Base-by-base conservation (phyloP, 1,140 invertebrate genomes). In the Stenopsyche tienmushanensis region DNA sequence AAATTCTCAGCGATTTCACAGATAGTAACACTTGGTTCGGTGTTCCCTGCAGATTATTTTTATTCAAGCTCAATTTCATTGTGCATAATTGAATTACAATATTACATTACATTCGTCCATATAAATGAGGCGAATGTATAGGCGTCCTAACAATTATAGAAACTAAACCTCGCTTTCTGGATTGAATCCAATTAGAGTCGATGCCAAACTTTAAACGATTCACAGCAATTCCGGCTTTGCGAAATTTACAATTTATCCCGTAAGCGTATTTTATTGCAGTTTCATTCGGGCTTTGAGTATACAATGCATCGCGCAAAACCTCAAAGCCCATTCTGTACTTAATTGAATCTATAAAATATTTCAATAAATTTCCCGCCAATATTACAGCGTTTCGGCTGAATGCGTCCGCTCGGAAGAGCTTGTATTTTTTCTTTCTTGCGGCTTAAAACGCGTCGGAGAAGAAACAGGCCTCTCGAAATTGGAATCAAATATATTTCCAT, bases 141-240 rank as follows among this genome's bases (percentile, higher is more conserved):
- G 34, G 34, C 34, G 44, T 47, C 8, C 5, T 15, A 18, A 7
- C 10, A 25, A 41, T 20, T 21, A 5, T 18, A 42, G 42, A 7
- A 20, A 47, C 44, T 13, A 7, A 20, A 20, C 17, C 18, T 47
- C 57, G 23, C 42, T 42, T 21, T 41, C 23, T 21, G 57, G 42
- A 23, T 15, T 15, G 44, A 47, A 47, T 47, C 44, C 44, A 47
- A 47, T 47, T 47, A 47, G 10, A 47, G 10, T 20, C 8, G 44
- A 47, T 47, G 44, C 44, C 44, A 47, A 47, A 47, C 44, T 47
- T 47, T 47, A 47, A 47, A 47, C 44, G 44, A 47, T 47, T 9
- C 44, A 47, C 17, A 20, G 44, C 8, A 47, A 47, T 47, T 47
- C 17, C 8, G 10, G 18, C 18, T 47, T 47, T 47, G 17, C 29